These are phyloP conservation scores for Mimas tiliae DNA, from an alignment of 2,888 invertebrate species.

Conservation along the genomic window DNA sequence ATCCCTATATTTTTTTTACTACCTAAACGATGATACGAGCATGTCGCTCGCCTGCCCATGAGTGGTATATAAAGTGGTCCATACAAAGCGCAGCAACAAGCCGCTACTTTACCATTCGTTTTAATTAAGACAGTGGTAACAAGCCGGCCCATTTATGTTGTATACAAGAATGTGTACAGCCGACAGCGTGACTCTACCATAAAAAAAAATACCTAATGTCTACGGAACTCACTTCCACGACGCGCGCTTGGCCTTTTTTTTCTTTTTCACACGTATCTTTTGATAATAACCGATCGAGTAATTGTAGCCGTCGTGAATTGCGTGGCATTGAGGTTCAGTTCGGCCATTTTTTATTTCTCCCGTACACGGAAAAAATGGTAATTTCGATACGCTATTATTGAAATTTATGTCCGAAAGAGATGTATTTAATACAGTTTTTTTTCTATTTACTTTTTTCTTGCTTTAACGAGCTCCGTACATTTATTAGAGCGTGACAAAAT, in stretches of 20 bases:
- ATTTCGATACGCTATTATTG: constrained; percentile 25
- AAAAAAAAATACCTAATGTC: too few species aligned
- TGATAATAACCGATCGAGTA: constrained; percentile 37
- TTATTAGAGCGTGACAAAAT: constrained; percentile 6
- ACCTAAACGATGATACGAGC: too few species aligned
- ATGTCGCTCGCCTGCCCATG: too few species aligned
- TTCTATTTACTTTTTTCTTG: not conserved
- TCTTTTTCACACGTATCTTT: constrained; percentile 32
- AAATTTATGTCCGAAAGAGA: constrained; percentile 18
- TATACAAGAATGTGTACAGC: too few species aligned
- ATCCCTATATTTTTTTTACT: too few species aligned
- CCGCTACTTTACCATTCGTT: too few species aligned
- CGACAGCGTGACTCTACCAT: too few species aligned
- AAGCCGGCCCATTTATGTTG: too few species aligned
- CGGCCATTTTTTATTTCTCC: constrained; percentile 18
- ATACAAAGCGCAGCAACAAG: too few species aligned
- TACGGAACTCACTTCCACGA: constrained; percentile 8
- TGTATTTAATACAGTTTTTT: constrained; percentile 13
- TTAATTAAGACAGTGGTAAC: too few species aligned
- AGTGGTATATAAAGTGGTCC: too few species aligned
- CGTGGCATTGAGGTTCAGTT: constrained; percentile 35
- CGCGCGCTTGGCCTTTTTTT: constrained; percentile 38
- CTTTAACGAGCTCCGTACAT: not conserved
- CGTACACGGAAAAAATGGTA: constrained; percentile 15
- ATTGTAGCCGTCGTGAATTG: constrained; percentile 36